Base-by-base conservation (phyloP, 2,797 vertebrate genomes). In the Tapera naevia region DNA sequence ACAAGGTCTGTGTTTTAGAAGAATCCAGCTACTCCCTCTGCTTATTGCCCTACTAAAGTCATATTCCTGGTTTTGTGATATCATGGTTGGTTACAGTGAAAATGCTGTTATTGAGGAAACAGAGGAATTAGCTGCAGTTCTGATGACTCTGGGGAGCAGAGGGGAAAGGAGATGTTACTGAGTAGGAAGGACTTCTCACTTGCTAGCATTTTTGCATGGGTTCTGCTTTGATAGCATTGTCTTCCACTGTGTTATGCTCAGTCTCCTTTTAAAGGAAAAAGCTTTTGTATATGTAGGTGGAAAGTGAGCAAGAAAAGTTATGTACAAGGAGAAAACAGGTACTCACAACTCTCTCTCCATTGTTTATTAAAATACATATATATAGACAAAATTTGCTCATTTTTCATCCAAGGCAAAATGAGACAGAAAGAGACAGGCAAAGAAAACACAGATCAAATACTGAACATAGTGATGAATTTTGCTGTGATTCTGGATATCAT, bases 1-100 rank as follows among this genome's bases (percentile, higher is more conserved):
- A 89, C 46, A 41, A 70, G 30, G 13, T 46, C 73, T 84, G 93
- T 95, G 75, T 90, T 94, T 95, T 81, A 81, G 28, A 91, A 80
- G 73, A 84, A 87, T 82, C 30, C 41, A 73, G 27, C 32, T 80
- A 80, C 11, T 88, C 53, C 41, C n/a, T 65, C 57, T 84, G 53
- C 73, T 88, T 80, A 84, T 89, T 89, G 74, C 70, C 50, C 45
- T 41, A 41, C 84, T 84, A 73, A 91, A 90, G 48, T 88, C 33
- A 67, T 96, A 91, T 93, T 88, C 92, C 83, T 14, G 1, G 24
- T 48, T 94, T 85, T 86, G 62, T 88, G 71, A 76, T 86, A 71
- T 96, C 76, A 65, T 82, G 66, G 56, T 39, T 74, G 33, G 39
- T 88, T 93, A 86, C 64, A 76, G 74, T 81, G 73, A 88, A 92